Conservation (phyloP, 2,797 vertebrate species). For the Scyliorhinus canicula region DNA sequence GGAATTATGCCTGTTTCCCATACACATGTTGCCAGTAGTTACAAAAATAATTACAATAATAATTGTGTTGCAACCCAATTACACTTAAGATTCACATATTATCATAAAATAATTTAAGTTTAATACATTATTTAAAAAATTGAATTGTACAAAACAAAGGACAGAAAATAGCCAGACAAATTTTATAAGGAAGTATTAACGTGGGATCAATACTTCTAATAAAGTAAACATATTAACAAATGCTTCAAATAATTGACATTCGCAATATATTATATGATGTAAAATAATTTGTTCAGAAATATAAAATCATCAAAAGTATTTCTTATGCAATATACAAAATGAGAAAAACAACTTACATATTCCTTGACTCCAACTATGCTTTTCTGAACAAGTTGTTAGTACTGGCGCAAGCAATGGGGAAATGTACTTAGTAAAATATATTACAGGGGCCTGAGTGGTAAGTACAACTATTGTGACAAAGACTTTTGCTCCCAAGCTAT, state of each 20-base stretch:
- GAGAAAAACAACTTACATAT: neutral
- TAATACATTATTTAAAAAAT: neutral
- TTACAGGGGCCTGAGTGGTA: neutral
- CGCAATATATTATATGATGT: neutral
- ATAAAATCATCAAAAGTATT: neutral
- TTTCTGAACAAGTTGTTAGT: neutral
- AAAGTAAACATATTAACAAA: neutral
- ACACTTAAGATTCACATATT: neutral
- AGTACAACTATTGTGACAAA: neutral
- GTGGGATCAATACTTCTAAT: neutral
- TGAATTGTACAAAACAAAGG: neutral
- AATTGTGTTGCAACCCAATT: neutral
- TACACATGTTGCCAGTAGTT: neutral
- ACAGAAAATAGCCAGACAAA: neutral
- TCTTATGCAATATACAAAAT: neutral
- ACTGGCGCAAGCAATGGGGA: neutral
- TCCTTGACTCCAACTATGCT: slow-evolving; percentile 1
- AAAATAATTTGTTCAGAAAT: neutral
- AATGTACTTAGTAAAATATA: neutral
- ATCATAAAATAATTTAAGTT: neutral
- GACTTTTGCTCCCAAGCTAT: neutral
- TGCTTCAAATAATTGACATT: neutral
- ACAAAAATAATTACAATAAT: neutral
- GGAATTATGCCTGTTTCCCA: neutral
- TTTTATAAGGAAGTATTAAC: neutral